Conservation (phyloP, 2,113 vertebrate genomes). For the Ciconia stormi region DNA sequence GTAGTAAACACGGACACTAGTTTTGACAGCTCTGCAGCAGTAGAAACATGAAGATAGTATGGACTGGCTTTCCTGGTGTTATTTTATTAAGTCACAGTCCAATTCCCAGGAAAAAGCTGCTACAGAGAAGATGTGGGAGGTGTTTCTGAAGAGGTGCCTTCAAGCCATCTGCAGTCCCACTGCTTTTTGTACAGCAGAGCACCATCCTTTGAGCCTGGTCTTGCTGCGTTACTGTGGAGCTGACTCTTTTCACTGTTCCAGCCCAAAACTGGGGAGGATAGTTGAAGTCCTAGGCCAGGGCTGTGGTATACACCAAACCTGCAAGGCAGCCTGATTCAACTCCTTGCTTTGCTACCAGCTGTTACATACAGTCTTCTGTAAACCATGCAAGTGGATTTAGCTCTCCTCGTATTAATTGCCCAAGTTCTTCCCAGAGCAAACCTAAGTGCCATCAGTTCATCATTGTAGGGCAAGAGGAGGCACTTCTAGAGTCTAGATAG, state of each 20-base stretch:
- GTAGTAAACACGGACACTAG: not conserved
- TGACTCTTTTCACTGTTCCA: not conserved
- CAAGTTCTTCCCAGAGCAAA: not conserved
- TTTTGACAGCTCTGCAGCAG: not conserved
- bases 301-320: not conserved
- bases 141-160: not conserved
- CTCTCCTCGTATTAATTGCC: not conserved
- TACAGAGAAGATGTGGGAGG: not conserved
- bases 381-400: rapidly evolving
- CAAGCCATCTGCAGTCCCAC: not conserved
- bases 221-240: not conserved
- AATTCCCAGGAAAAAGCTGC: not conserved
- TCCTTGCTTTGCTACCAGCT: not conserved
- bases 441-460: rapidly evolving
- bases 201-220: not conserved
- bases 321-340: rapidly evolving
- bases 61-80: not conserved
- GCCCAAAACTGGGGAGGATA: not conserved
- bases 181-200: not conserved
- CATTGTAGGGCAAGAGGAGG: not conserved
- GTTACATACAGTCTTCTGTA: rapidly evolving
- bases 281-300: not conserved
- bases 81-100: not conserved
- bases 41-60: not conserved
- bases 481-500: not conserved